Conservation (phyloP, 1,140 invertebrate species). For the Euura lappo region DNA sequence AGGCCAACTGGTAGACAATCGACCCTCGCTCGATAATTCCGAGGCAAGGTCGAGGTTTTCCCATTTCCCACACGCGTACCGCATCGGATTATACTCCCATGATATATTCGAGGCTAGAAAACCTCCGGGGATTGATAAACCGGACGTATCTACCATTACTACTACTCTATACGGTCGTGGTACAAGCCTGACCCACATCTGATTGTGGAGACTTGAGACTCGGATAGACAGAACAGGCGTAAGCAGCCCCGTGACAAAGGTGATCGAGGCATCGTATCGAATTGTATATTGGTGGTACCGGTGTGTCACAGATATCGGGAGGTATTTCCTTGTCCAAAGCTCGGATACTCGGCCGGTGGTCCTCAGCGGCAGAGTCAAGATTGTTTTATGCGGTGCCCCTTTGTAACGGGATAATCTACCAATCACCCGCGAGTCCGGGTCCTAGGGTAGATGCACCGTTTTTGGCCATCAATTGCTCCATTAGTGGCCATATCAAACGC, state of each 20-base stretch:
- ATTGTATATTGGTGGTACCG: background rate
- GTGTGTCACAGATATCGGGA: background rate
- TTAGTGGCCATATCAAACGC: no score
- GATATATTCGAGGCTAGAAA: background rate
- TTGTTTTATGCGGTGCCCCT: background rate
- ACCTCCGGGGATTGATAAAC: background rate
- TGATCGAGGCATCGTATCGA: background rate
- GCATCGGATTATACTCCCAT: no score
- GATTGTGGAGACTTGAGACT: background rate
- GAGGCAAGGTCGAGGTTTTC: no score
- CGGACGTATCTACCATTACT: background rate
- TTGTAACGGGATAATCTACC: background rate
- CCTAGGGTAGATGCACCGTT: background rate
- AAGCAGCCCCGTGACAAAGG: background rate
- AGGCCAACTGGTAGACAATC: background rate
- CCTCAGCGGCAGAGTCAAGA: background rate
- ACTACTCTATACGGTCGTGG: background rate
- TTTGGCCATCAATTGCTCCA: no score
- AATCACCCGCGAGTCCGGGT: background rate
- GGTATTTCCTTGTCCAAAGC: background rate
- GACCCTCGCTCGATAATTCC: background rate
- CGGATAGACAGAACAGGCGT: background rate
- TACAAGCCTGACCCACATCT: background rate
- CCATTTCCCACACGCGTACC: no score
- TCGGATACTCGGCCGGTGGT: slow-evolving; percentile 2